Evolutionary conservation across 2,797 vertebrate genomes (phyloP).

Genomic region (Urocyon cinereoargenteus): DNA sequence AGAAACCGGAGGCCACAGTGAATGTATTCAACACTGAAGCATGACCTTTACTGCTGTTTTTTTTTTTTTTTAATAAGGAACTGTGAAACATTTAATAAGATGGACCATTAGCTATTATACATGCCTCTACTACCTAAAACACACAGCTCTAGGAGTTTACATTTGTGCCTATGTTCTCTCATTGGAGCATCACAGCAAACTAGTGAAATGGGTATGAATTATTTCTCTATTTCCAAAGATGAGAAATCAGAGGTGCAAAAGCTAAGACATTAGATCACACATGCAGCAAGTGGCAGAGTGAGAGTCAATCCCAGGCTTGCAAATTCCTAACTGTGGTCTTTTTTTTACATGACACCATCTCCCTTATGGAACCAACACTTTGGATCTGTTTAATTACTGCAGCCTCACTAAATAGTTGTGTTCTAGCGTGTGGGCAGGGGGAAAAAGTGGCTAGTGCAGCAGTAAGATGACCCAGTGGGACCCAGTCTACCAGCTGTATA

Average conservation of each 20-base stretch:
- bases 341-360: background rate
- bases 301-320: background rate
- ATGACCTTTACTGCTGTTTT: background rate
- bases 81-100: background rate
- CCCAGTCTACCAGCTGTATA: background rate
- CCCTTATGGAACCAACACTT: background rate
- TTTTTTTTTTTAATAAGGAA: slow-evolving; percentile 12
- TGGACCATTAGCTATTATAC: background rate
- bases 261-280: background rate
- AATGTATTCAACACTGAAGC: background rate
- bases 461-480: background rate
- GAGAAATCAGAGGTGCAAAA: background rate
- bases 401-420: background rate
- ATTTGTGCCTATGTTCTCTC: background rate
- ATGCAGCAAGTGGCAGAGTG: background rate
- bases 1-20: background rate
- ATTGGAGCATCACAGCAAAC: background rate
- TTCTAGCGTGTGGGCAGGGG: background rate
- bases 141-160: background rate
- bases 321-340: background rate
- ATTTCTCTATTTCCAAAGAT: background rate
- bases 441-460: background rate
- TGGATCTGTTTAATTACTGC: background rate
- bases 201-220: background rate
- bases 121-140: background rate